Base-by-base conservation (phyloP, 2,888 invertebrate species). In the Mythimna albipuncta region DNA sequence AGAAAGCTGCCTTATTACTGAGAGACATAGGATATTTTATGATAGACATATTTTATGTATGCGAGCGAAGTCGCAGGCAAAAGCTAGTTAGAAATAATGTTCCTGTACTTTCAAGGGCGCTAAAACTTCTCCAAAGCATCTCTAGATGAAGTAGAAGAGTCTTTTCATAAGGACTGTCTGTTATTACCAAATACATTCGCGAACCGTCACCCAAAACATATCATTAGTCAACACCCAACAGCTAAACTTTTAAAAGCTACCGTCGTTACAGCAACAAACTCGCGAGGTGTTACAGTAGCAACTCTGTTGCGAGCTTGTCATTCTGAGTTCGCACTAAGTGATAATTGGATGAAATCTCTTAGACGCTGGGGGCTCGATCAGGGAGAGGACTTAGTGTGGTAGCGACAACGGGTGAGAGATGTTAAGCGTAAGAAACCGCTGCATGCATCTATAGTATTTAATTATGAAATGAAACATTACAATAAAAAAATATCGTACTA, bases 261-360 rank as follows among this genome's bases (percentile, higher is more conserved):
- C 16, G 11, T 35, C 21, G 78, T 61, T 67, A 75, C 64, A 57
- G 70, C 52, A 72, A 78, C 71, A 67, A 67, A 19, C 41, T 64
- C 50, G 26, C 59, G n/a, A 68, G 63, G 21, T 69, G 62, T 72
- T 57, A 65, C 62, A 32, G 57, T 71, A 38, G 44, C 79, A 79
- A 61, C 47, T 47, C 26, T 13, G 64, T 62, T 47, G 63, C 52
- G 59, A 72, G 68, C 72, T 76, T 72, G 75, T 71, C 70, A 82
- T 75, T 69, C 80, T 44, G 55, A 26, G 67, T 76, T 68, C 69
- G 75, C 71, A 63, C 72, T 41, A 13, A 13, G 64, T 65, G 74
- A 75, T 86, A 85, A 85, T 85, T 86, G 86, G 75, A 82, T 82
- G 69, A 84, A 85, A 84, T 86, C 77, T 84, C 80, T 72, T 72